These are phyloP conservation scores for Oreochromis niloticus DNA, from an alignment of 2,113 vertebrate genomes.

Conservation along the genomic window DNA sequence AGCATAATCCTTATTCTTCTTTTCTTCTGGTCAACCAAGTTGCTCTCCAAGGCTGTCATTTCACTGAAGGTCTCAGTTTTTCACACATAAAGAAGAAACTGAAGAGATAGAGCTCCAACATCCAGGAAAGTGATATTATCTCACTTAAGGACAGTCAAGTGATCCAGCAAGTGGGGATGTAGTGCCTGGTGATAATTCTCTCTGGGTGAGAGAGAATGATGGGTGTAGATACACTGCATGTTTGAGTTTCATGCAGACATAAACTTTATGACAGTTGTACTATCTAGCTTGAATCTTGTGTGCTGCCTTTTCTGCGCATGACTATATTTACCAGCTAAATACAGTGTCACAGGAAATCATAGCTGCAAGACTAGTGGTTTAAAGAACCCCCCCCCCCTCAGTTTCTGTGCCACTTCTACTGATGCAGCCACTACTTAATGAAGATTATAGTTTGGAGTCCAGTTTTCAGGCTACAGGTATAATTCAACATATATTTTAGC, in stretches of 20 bases:
- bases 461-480: neutral
- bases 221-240: neutral
- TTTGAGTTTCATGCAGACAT: neutral
- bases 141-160: neutral
- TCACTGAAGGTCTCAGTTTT: neutral
- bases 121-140: neutral
- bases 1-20: neutral
- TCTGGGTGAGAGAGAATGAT: neutral
- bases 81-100: neutral
- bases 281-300: neutral
- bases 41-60: neutral
- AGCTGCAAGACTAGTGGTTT: neutral
- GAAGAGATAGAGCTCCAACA: neutral
- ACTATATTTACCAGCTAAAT: neutral
- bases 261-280: neutral
- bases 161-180: neutral
- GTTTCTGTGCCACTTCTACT: neutral
- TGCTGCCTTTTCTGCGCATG: neutral
- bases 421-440: neutral
- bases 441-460: neutral
- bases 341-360: neutral
- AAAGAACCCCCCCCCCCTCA: neutral
- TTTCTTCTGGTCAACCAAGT: neutral
- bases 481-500: neutral
- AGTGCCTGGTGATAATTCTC: neutral